Base-by-base conservation (phyloP, 2,113 vertebrate species). In the Pelmatolapia mariae region DNA sequence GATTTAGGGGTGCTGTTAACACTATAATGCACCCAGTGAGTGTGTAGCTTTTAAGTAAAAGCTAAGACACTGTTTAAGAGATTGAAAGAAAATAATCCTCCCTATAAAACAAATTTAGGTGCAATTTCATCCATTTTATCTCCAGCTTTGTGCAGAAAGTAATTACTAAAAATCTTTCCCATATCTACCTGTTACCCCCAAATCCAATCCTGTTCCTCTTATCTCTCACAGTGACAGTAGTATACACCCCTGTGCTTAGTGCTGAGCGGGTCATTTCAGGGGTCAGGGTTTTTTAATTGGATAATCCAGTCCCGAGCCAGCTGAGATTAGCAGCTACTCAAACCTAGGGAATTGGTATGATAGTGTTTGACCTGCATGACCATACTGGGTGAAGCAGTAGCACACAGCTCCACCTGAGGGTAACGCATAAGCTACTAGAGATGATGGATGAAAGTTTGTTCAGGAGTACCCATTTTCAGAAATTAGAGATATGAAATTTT, bases 271-370 rank as follows among this genome's bases (percentile, higher is more conserved):
- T 91, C 85, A 73, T 85, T 92, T 85, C 33, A 90, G 47, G 81
- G 92, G 84, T 92, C 91, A 85, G 50, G 16, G 36, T 81, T 93
- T 90, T 90, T 94, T 91, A 95, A 94, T 92, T 91, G 88, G 89
- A 93, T 94, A 89, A 94, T 94, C 91, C 87, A 91, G 82, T 95
- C 83, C 92, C 10, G 47, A 92, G 86, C 71, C 84, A 85, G 66
- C 43, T 80, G 80, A 89, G 86, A 91, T 92, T 92, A 93, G 47
- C 87, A 91, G 87, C 84, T 89, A 82, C 86, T 92, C 78, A 86
- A 82, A 89, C 86, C 50, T 31, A 26, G 89, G 89, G 91, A 94
- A 89, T 85, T 87, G 83, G 79, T 86, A 87, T 92, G 91, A 89
- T 90, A 87, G 88, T 82, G 87, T 92, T 90, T 91, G 90, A 95